These are phyloP conservation scores for Chamaea fasciata DNA, from an alignment of 2,113 vertebrate species.

Conservation along the genomic window DNA sequence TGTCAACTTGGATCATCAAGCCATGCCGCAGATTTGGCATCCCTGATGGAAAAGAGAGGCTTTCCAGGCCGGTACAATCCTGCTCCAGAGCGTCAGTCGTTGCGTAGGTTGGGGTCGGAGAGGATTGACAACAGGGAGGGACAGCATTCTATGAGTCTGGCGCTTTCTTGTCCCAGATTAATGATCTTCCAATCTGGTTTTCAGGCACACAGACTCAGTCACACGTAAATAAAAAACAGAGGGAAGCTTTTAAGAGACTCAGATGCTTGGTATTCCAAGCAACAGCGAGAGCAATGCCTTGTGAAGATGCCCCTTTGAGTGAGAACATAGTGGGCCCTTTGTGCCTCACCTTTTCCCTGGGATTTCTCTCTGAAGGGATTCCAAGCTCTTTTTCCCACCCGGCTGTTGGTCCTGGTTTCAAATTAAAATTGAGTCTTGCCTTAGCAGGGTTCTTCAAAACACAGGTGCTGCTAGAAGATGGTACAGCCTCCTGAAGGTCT, in stretches of 20 bases:
- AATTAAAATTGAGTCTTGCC: neutral
- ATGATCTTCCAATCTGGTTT: constrained; percentile 50
- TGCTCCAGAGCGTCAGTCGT: neutral
- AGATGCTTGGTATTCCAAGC: constrained; percentile 35
- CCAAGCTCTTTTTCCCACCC: neutral
- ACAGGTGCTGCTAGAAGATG: neutral
- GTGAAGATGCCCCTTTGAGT: neutral
- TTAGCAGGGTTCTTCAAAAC: neutral
- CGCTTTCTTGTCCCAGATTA: constrained; percentile 18
- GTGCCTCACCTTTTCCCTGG: neutral
- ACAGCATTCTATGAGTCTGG: constrained; percentile 23
- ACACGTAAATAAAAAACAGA: constrained; percentile 53
- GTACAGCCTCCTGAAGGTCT: neutral
- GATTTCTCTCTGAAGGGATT: neutral
- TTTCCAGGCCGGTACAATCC: neutral
- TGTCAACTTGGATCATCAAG: neutral
- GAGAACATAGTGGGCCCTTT: neutral
- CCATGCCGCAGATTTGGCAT: neutral
- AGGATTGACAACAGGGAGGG: constrained; percentile 50
- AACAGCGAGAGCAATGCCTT: neutral
- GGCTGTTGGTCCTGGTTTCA: neutral
- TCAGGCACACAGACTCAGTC: constrained; percentile 41
- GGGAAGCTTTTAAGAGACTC: constrained; percentile 40
- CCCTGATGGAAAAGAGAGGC: neutral
- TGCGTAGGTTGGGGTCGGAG: constrained; percentile 29